Evolutionary conservation across 30 jellyfish, hydroid and myxozoan genomes (phyloP).

Genomic region (Pelagia noctiluca): DNA sequence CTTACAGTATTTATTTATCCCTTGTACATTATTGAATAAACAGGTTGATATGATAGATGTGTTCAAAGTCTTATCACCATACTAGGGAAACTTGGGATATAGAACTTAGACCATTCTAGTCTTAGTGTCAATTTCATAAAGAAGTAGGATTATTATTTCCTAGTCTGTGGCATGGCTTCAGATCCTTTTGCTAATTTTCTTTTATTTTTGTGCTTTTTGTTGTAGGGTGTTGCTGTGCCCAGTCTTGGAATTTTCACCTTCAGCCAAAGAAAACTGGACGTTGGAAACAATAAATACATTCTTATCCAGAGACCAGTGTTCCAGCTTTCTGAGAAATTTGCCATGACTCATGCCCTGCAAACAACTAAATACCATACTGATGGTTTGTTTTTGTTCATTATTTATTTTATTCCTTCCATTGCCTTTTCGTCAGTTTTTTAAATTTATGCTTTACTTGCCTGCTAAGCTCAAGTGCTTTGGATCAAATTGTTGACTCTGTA

Average conservation of each 20-base stretch:
- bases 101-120: no score
- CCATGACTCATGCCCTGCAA: conserved; percentile 80
- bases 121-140: no score
- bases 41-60: no score
- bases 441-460: no score
- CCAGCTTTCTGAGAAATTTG: conserved; percentile 87
- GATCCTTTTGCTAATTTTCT: not conserved
- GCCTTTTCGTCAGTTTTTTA: not conserved
- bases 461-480: no score
- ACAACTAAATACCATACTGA: conserved; percentile 69
- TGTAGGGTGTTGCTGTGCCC: conserved; percentile 94
- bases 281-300: conserved; percentile 81
- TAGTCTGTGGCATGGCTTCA: not conserved
- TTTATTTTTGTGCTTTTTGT: not conserved
- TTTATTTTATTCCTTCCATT: not conserved
- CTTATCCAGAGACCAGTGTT: conserved; percentile 94
- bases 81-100: no score
- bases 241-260: conserved; percentile 95
- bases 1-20: no score
- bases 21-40: no score
- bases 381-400: conserved; percentile 22
- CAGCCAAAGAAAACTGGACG: conserved; percentile 89
- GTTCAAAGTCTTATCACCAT: no score
- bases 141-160: no score
- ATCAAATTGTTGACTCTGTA: no score